Percentiles rank a stretch among this genome's conserved stretches.
These are phyloP conservation scores for Etheostoma perlongum DNA, from an alignment of 2,797 vertebrate species.

Conservation along the genomic window DNA sequence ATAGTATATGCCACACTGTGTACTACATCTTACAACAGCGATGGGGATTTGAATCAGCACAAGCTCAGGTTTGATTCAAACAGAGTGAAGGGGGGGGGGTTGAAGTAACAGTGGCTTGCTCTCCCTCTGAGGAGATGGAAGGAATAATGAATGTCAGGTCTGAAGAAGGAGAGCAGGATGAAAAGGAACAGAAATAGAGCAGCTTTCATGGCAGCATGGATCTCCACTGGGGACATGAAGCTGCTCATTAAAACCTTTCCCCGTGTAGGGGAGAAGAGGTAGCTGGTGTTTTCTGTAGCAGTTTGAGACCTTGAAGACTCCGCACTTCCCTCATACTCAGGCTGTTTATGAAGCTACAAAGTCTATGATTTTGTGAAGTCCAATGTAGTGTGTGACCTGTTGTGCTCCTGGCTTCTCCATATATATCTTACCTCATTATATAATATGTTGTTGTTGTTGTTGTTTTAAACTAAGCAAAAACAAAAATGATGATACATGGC, in stretches of 20 bases:
- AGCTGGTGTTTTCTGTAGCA: slow-evolving; percentile 57
- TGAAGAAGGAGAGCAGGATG: slow-evolving; percentile 75
- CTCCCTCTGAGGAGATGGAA: slow-evolving; percentile 70
- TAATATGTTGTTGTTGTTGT: slow-evolving; percentile 19
- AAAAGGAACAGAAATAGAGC: slow-evolving; percentile 81
- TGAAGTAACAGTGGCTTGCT: slow-evolving; percentile 53
- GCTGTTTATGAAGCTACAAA: slow-evolving; percentile 30
- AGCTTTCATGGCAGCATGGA: slow-evolving; percentile 76
- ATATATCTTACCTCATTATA: slow-evolving; percentile 41
- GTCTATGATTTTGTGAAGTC: slow-evolving; percentile 22
- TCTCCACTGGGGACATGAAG: slow-evolving; percentile 74
- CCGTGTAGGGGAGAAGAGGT: slow-evolving; percentile 45
- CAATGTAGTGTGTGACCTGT: slow-evolving; percentile 32
- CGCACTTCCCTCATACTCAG: slow-evolving; percentile 28
- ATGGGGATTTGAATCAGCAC: slow-evolving; percentile 47
- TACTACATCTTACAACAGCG: slow-evolving; percentile 11
- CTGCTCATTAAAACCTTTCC: slow-evolving; percentile 79
- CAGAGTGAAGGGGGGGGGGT: slow-evolving; percentile 49
- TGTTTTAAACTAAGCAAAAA: slow-evolving; percentile 10
- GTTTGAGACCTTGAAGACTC: slow-evolving; percentile 54
- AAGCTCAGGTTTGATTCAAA: slow-evolving; percentile 55
- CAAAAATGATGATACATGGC: slow-evolving; percentile 30
- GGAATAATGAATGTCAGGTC: slow-evolving; percentile 81
- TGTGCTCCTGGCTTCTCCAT: slow-evolving; percentile 29
- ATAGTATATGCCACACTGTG: neutral